phyloP scores from a whole-genome alignment of 2,888 invertebrate species.

The Agriopis leucophaearia region DNA sequence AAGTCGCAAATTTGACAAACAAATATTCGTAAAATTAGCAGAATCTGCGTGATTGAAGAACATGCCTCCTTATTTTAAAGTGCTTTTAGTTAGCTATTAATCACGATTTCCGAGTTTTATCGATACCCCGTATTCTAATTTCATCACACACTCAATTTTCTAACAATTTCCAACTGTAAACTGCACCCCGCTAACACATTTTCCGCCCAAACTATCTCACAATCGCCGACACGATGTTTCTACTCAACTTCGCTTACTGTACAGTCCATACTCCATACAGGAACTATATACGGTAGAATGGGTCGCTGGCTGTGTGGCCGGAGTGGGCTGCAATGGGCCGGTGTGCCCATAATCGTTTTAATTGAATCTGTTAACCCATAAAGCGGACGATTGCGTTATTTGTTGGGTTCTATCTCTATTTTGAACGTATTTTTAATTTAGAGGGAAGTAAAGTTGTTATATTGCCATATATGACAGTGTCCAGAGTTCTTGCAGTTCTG shows the following conservation, averaged over 20 bases:
- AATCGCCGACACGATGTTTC: conserved; percentile 43
- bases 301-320: neutral
- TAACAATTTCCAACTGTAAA: neutral
- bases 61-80: no score
- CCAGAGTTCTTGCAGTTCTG: no score
- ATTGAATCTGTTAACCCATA: conserved; percentile 67
- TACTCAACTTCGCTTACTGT: conserved; percentile 49
- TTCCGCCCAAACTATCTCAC: conserved; percentile 30
- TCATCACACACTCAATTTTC: neutral
- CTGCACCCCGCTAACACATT: conserved; percentile 4
- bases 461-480: no score
- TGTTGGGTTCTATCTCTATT: conserved; percentile 9
- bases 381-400: conserved; percentile 61
- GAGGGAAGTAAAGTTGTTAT: neutral
- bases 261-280: conserved; percentile 37
- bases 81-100: neutral
- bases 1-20: no score
- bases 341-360: conserved; percentile 51
- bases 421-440: no score
- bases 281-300: neutral
- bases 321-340: neutral
- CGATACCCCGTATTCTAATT: conserved; percentile 1
- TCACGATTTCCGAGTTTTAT: neutral
- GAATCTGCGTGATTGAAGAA: no score
- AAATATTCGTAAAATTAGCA: no score